Evolutionary conservation across 2,888 invertebrate genomes (phyloP), one percentile per base, ranked within the genome.

Genomic region (Torymus tubicola): DNA sequence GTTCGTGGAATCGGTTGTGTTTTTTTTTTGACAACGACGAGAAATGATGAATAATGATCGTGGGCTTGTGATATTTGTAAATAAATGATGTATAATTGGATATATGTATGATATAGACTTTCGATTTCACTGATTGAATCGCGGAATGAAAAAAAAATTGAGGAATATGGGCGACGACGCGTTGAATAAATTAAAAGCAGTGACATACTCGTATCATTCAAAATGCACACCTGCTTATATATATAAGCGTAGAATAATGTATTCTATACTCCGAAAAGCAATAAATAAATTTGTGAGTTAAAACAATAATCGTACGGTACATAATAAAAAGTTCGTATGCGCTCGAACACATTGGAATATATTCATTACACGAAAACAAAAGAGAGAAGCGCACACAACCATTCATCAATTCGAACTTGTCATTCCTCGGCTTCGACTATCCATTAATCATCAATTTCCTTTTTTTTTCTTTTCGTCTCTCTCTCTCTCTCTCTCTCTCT

Each of bases 371-470:
- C 78, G 78, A 72, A 81, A 57, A 58, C 60, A 78, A 75, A 64
- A 72, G 73, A 78, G 50, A 74, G 31, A 42, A 74, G 61, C 21
- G 52, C 72, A 58, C 42, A 63, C 42, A 18, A 31, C 50, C 61
- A 80, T 82, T 65, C 82, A 80, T 80, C 80, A 77, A 80, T 65
- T 82, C 70, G 55, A 74, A 82, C 73, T 82, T 82, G 80, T 80
- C 79, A 82, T 82, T 80, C 80, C 63, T 21, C 78, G 69, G 73
- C 77, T 79, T 79, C 72, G 81, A 69, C 79, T 79, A 76, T 82
- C 79, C 78, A 82, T 82, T 82, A 82, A 82, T 82, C 81, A 79
- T 79, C 55, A 31, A 79, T 82, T 79, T 79, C 79, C 81, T 82
- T 76, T 76, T 67, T 69, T 73, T 64, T n/a, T 52, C 14, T 42